These are phyloP conservation scores for Trididemnum miniatum DNA, from an alignment of 23 tunicate species.

Conservation along the genomic window DNA sequence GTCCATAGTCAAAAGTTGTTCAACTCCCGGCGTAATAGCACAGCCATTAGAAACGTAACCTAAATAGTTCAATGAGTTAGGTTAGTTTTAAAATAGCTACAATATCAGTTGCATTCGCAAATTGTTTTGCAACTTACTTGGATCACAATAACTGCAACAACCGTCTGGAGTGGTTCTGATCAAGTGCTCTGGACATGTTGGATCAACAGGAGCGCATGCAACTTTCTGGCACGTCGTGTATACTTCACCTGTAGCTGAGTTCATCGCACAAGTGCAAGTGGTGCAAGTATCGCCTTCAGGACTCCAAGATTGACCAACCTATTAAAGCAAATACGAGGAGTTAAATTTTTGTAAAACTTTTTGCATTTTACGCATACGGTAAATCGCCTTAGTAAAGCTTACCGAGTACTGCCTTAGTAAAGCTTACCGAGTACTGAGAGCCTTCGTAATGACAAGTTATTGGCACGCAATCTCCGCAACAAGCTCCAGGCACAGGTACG, in stretches of 20 bases:
- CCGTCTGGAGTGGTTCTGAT: conserved; percentile 90
- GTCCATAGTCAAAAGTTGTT: conserved; percentile 54
- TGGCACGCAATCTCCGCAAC: conserved; percentile 99
- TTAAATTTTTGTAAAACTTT: too few species aligned
- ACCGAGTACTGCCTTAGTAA: too few species aligned
- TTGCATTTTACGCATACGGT: too few species aligned
- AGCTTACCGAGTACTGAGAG: conserved; percentile 59
- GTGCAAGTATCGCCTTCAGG: conserved; percentile 70
- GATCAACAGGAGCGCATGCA: conserved; percentile 85
- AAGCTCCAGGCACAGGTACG: conserved; percentile 92
- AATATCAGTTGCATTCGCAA: too few species aligned
- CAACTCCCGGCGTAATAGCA: conserved; percentile 15
- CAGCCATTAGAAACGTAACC: conserved; percentile 44
- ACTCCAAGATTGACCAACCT: conserved; percentile 97
- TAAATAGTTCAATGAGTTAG: too few species aligned
- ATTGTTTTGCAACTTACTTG: conserved; percentile 44
- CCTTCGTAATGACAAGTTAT: conserved; percentile 89
- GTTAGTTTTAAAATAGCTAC: too few species aligned
- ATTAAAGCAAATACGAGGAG: too few species aligned
- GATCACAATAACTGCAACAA: conserved; percentile 90
- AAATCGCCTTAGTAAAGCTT: too few species aligned
- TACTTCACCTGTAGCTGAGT: conserved; percentile 87
- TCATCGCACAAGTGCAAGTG: conserved; percentile 84
- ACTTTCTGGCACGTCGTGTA: conserved; percentile 76
- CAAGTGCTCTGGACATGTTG: conserved; percentile 77